phyloP scores from a whole-genome alignment of 1,140 invertebrate species.

The Drosophila teissieri region DNA sequence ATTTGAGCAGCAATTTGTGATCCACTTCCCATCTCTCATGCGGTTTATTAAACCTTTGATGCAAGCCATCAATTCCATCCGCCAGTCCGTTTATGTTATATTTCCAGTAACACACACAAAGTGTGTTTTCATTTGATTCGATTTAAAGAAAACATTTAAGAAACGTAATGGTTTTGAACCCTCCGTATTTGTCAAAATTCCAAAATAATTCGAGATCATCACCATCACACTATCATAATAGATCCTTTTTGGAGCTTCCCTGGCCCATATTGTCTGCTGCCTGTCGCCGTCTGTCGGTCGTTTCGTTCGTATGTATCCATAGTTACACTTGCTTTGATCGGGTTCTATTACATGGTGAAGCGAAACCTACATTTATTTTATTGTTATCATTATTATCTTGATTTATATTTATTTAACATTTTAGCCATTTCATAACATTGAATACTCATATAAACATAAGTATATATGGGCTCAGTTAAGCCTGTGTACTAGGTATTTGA shows the following conservation, averaged over 20 bases:
- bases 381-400: slow-evolving; percentile 3
- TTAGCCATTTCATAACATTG: slow-evolving; percentile 20
- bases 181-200: not conserved
- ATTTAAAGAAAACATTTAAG: not conserved
- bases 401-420: slow-evolving; percentile 8
- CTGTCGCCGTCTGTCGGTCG: slow-evolving; percentile 57
- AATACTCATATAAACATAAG: slow-evolving; percentile 12
- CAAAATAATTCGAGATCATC: not conserved
- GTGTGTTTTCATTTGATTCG: no score
- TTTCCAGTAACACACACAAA: no score
- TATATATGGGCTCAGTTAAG: not conserved
- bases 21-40: slow-evolving; percentile 1
- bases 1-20: slow-evolving; percentile 63
- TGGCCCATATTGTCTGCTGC: slow-evolving; percentile 75
- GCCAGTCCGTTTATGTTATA: not conserved
- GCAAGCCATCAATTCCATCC: not conserved
- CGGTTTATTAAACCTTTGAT: slow-evolving; percentile 5
- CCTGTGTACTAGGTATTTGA: slow-evolving; percentile 34
- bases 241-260: slow-evolving; percentile 8
- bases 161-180: not conserved
- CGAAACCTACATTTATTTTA: slow-evolving; percentile 8
- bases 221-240: not conserved
- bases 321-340: slow-evolving; percentile 12
- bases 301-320: slow-evolving; percentile 65
- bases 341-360: slow-evolving; percentile 17